Conservation (phyloP, 2,113 vertebrate species). For the Lichenostomus cassidix region DNA sequence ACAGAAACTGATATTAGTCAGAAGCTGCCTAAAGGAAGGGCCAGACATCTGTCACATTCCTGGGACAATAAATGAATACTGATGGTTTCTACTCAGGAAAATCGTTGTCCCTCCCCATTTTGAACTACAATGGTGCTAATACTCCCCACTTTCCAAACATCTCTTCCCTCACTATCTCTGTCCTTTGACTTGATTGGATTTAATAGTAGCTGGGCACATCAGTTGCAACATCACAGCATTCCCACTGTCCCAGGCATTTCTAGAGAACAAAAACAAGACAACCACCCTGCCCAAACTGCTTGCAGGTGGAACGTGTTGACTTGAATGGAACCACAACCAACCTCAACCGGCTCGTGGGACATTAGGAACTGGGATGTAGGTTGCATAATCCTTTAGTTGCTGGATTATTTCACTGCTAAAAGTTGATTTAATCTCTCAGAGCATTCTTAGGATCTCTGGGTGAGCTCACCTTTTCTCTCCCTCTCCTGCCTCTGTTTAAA, state of each 20-base stretch:
- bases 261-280: not conserved
- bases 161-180: not conserved
- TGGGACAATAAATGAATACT: not conserved
- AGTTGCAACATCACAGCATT: not conserved
- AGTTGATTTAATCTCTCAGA: not conserved
- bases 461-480: not conserved
- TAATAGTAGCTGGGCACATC: not conserved
- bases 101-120: not conserved
- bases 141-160: not conserved
- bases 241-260: not conserved
- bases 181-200: not conserved
- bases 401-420: not conserved
- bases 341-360: not conserved
- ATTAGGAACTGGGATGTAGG: not conserved
- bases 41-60: not conserved
- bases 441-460: not conserved
- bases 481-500: not conserved
- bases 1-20: conserved; percentile 35
- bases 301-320: not conserved
- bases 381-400: not conserved
- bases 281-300: not conserved
- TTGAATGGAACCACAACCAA: not conserved
- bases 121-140: not conserved
- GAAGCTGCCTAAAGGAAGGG: conserved; percentile 21
- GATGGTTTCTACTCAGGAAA: not conserved